Evolutionary conservation across 2,797 vertebrate species (phyloP), one percentile per base, ranked within the genome.

Genomic region (Phrynocephalus forsythii): DNA sequence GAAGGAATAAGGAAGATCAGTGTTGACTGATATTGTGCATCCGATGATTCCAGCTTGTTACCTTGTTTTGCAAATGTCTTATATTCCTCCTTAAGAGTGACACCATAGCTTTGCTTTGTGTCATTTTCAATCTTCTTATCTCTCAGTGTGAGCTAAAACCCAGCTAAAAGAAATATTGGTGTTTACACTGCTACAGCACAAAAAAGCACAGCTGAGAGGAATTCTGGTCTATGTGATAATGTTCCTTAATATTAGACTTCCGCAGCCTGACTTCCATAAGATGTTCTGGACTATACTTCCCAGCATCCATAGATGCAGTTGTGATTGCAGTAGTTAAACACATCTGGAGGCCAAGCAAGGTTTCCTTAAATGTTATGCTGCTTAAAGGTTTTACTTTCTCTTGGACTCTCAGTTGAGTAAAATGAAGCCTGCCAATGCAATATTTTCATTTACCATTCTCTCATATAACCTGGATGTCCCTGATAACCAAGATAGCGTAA

Each of bases 1-100:
- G 3, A 1, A 87, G 3, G 5, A 20, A 67, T 69, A 20, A 2
- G 3, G 1, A 88, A 84, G 3, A 73, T 75, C 85, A 80, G 20
- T 38, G 22, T 67, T n/a, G 56, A n/a, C 67, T 86, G 75, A 88
- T 67, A 68, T 50, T 81, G 60, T 28, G 30, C 83, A 82, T 38
- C 71, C 44, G 6, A 56, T 11, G 44, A 38, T 75, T 30, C 33
- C 50, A 38, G 44, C 33, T 38, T 63, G 56, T 85, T 79, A 30
- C 33, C 16, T 82, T 79, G 77, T 77, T 44, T 68, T 76, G 44
- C 68, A 44, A 85, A 50, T 24, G 38, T 48, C 69, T 63, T 86
- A 44, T 77, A 50, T 71, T 69, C 30, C 22, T 76, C 28, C 50
- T 56, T 76, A 88, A 81, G 69, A 76, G 68, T 30, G 50, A 69